Evolutionary conservation across 2,113 vertebrate species (phyloP), one percentile per base, ranked within the genome.

Genomic region (Microcebus murinus): DNA sequence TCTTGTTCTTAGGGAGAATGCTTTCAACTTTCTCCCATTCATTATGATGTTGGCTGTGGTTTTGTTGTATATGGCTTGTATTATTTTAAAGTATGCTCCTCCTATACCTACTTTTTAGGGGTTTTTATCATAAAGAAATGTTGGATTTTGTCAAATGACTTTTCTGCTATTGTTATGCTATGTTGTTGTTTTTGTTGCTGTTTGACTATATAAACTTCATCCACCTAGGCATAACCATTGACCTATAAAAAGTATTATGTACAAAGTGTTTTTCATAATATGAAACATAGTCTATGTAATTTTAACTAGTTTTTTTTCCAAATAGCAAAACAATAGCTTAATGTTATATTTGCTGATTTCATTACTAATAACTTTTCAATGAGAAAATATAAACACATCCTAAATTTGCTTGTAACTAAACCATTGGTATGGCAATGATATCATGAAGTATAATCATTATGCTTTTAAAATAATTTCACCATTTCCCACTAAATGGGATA

Each of bases 391-490:
- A 94, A 97, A 79, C 18, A 87, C 0, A 6, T 8, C 79, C 88
- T 97, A 96, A 91, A 39, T 84, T 96, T 96, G 59, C 20, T 87
- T 93, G 55, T 91, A 93, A 65, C 5, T 4, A 91, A 97, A 80
- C 42, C 96, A 97, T 97, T 97, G 87, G 97, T 96, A 96, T 97
- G 91, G 86, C 90, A 95, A 98, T 97, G 20, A 57, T 87, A 91
- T 68, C 84, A 77, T 94, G 91, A 98, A 97, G 57, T 89, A 92
- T 36, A 29, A 90, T 84, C 97, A 83, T 85, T 84, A 88, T 85
- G 39, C 80, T 96, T 97, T 94, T 96, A 83, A 97, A 96, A 96
- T 59, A 50, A 96, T 93, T 93, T 87, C 68, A 73, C 85, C 23
- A 86, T 96, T 98, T 97, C 55, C 96, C 68, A 96, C 91, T 97